Conservation (phyloP, 1,140 invertebrate genomes). For the Bombyx mori region ASM3026992v2 NC_085123.1:6321501-6322000, state of each 20-base stretch:
- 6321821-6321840: neutral
- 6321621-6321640: too few relatives aligned
- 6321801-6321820: too few relatives aligned
- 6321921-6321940: conserved; percentile 50
- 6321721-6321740: neutral
- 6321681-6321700: too few relatives aligned
- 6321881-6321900: conserved; percentile 66
- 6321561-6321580: too few relatives aligned
- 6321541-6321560: too few relatives aligned
- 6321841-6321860: neutral
- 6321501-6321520: too few relatives aligned
- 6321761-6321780: neutral
- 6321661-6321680: too few relatives aligned
- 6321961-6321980: conserved; percentile 54
- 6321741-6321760: neutral
- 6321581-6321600: too few relatives aligned
- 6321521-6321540: too few relatives aligned
- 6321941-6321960: conserved; percentile 49
- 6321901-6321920: conserved; percentile 62
- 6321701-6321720: too few relatives aligned
- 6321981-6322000: conserved; percentile 33
- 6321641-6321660: too few relatives aligned
- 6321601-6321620: too few relatives aligned
- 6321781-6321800: neutral
- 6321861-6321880: conserved; percentile 2